These are phyloP conservation scores for Aricia agestis DNA, from an alignment of 1,140 invertebrate genomes.

Conservation along the genomic window DNA sequence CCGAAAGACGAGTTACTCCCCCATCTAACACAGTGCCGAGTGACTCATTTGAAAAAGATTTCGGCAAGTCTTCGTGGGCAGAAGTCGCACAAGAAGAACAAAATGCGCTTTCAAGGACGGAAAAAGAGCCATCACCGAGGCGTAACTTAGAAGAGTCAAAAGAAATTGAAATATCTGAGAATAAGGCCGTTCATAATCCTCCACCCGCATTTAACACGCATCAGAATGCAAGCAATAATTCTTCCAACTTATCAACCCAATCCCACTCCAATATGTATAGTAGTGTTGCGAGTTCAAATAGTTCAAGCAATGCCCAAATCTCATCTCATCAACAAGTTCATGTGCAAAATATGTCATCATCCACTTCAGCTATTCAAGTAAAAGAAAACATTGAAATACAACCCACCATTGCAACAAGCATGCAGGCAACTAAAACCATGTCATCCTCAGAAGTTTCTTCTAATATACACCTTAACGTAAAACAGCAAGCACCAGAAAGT, in stretches of 20 bases:
- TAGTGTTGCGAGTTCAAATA: constrained; percentile 36
- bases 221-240: constrained; percentile 36
- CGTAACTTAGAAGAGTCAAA: constrained; percentile 41
- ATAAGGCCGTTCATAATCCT: constrained; percentile 26
- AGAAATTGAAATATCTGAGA: constrained; percentile 38
- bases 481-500: constrained; percentile 40
- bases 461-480: constrained; percentile 39
- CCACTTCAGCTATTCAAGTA: constrained; percentile 28
- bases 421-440: constrained; percentile 35
- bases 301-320: constrained; percentile 41
- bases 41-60: constrained; percentile 63
- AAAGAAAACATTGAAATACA: background rate
- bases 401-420: constrained; percentile 39
- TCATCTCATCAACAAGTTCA: constrained; percentile 30
- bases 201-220: constrained; percentile 32
- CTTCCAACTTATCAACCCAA: constrained; percentile 37
- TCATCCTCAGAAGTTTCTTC: constrained; percentile 38
- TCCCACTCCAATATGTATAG: constrained; percentile 41
- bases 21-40: constrained; percentile 43
- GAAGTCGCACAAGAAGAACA: constrained; percentile 61
- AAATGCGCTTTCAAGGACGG: constrained; percentile 34
- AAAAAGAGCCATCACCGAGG: constrained; percentile 40
- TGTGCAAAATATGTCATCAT: constrained; percentile 32
- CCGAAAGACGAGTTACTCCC: constrained; percentile 46
- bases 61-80: constrained; percentile 63